Percentiles rank a stretch among this genome's conserved stretches.
phyloP scores from a whole-genome alignment of 2,113 vertebrate genomes.

The Excalfactoria chinensis region DNA sequence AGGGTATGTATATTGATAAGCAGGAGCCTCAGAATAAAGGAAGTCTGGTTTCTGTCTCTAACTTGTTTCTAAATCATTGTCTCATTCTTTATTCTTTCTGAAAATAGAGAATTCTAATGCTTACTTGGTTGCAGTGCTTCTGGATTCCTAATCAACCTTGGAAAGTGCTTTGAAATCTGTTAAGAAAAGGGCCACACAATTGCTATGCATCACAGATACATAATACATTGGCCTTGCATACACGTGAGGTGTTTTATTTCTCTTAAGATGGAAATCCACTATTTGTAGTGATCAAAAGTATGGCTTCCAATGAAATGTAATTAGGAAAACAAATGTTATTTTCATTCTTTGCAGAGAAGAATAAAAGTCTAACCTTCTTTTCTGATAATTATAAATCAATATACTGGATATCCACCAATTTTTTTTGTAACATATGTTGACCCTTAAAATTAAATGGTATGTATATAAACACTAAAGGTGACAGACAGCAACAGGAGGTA shows the following conservation, averaged over 20 bases:
- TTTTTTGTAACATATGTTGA: not conserved
- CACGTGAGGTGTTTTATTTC: not conserved
- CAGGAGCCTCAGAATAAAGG: not conserved
- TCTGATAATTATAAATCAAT: not conserved
- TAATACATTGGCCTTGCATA: not conserved
- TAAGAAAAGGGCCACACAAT: not conserved
- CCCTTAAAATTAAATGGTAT: not conserved
- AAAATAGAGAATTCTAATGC: not conserved
- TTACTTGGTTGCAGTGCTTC: not conserved
- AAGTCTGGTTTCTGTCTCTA: not conserved
- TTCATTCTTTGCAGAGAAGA: not conserved
- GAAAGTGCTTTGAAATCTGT: not conserved
- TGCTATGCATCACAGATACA: not conserved
- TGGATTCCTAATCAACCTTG: not conserved
- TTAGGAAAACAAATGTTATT: constrained; percentile 15
- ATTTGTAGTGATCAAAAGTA: constrained; percentile 11
- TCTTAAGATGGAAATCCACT: not conserved
- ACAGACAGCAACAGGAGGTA: not conserved
- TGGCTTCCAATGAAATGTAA: not conserved
- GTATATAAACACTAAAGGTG: not conserved
- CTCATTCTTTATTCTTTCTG: not conserved
- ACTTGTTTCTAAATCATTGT: not conserved
- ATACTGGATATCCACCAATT: not conserved
- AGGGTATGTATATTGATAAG: not conserved
- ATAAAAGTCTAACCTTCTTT: not conserved